Base-by-base conservation (phyloP, 2,797 vertebrate genomes). In the Notolabrus celidotus region DNA sequence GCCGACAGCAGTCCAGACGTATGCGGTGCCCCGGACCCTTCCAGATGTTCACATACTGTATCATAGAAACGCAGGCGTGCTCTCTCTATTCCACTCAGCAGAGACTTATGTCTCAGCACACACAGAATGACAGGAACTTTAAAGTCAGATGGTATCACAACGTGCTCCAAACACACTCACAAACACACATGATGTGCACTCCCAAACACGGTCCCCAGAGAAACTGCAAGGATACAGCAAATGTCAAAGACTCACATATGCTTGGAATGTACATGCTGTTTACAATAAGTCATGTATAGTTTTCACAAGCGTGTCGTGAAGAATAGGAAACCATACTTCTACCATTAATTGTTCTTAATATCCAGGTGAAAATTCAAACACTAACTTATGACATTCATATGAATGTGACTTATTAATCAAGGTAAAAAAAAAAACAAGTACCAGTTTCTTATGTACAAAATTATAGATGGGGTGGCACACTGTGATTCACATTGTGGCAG, bases 51-150 rank as follows among this genome's bases (percentile, higher is more conserved):
- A 20, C 56, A 25, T 46, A 53, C n/a, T 75, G 74, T 33, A 66
- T 76, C 45, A 73, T 47, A 63, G 23, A 79, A 60, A 75, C 46
- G 20, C 8, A 17, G 66, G 46, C 67, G 16, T 8, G 23, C 56
- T 71, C 58, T 22, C 66, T 72, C 49, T 62, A 59, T 63, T 77
- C 49, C 42, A 57, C 61, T 71, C 70, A 77, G 62, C 73, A 57
- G 49, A 77, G 67, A 70, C 83, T 71, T 71, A 66, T 74, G 71
- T 81, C 59, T 72, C 64, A 50, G 76, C 70, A 67, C 74, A 83
- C 66, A 79, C 62, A 73, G 86, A 85, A 88, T 88, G 82, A 79
- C 86, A 87, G 55, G 51, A 68, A 73, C 70, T 81, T 60, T 64
- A 36, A 73, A 63, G 73, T 87, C 68, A 76, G 61, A 86, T 84